Evolutionary conservation across 2,888 invertebrate genomes (phyloP), one percentile per base, ranked within the genome.

Genomic region (Frankliniella intonsa): DNA sequence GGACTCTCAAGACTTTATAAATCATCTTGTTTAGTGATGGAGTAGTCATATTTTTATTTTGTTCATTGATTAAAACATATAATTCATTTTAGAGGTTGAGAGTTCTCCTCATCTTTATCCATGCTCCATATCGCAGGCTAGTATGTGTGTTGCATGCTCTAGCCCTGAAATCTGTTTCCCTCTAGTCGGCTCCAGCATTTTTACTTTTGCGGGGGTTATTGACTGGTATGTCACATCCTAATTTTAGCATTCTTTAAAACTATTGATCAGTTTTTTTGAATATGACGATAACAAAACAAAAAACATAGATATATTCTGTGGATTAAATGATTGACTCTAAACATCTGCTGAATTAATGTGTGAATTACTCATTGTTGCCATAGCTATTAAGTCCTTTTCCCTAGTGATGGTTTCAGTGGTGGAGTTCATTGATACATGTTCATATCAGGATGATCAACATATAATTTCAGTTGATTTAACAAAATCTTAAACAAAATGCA

Each of bases 111-210:
- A 10, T 76, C 69, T 76, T 76, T 76, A 25, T 76, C 69, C 12
- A 76, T 22, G 69, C 69, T 76, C 69, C 69, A 76, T 76, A 76
- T 76, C 69, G 69, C 14, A 55, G 55, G 55, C 55, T 55, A 55
- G 55, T 55, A 55, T 19, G 55, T 55, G 38, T 38, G 11, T 55
- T 12, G 55, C 69, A 76, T 76, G 69, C 69, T 69, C 69, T 69
- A 69, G 69, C 69, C 69, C 69, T 76, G 69, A 76, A 76, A 76
- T 22, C 11, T 25, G 25, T 76, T 76, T 76, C 22, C 69, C 69
- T 76, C 69, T 25, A 76, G 69, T 76, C 69, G 69, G 69, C 25
- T 76, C 69, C 69, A 25, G 69, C 69, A 76, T 22, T 25, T 22
- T 55, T 55, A 3, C 14, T 3, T 8, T 22, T 22, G 69, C 22